Conservation (phyloP, 2,888 invertebrate species). For the Rhagonycha lutea region DNA sequence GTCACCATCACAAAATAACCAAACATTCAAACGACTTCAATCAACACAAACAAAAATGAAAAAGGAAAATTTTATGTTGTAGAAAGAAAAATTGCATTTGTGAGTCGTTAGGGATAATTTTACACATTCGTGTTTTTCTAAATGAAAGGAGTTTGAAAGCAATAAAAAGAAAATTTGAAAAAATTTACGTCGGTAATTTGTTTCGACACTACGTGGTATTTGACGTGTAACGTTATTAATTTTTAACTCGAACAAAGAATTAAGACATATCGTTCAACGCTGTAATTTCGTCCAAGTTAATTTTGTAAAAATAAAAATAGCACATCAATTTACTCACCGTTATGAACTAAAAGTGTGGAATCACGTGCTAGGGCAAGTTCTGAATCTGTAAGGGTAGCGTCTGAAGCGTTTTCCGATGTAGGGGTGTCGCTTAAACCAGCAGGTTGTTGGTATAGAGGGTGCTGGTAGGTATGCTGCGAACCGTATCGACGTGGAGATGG, state of each 20-base stretch:
- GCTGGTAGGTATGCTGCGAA: conserved; percentile 59
- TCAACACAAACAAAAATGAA: background rate
- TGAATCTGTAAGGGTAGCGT: conserved; percentile 82
- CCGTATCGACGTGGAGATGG: conserved; percentile 61
- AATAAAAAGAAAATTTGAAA: conserved; percentile 26
- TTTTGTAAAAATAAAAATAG: background rate
- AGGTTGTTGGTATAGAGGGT: conserved; percentile 57
- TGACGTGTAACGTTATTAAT: background rate
- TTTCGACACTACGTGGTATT: conserved; percentile 16
- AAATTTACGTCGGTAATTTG: conserved; percentile 28
- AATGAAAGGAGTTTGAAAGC: conserved; percentile 19
- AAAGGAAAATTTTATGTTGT: background rate
- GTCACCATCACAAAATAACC: background rate
- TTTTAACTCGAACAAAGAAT: background rate
- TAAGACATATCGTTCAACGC: background rate
- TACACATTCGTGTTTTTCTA: conserved; percentile 20
- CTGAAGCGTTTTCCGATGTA: conserved; percentile 82
- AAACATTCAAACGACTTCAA: background rate
- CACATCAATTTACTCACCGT: conserved; percentile 62
- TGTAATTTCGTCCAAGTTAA: background rate
- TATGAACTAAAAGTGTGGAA: conserved; percentile 80
- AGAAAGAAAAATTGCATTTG: conserved; percentile 10
- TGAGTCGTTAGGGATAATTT: conserved; percentile 28
- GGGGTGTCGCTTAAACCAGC: conserved; percentile 75
- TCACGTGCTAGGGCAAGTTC: conserved; percentile 82